A percentile compares a stretch with the other conserved stretches of the same genome.
Evolutionary conservation across 53 echinoderm and acorn worm genomes (phyloP).

Genomic region (Paracentrotus lividus): DNA sequence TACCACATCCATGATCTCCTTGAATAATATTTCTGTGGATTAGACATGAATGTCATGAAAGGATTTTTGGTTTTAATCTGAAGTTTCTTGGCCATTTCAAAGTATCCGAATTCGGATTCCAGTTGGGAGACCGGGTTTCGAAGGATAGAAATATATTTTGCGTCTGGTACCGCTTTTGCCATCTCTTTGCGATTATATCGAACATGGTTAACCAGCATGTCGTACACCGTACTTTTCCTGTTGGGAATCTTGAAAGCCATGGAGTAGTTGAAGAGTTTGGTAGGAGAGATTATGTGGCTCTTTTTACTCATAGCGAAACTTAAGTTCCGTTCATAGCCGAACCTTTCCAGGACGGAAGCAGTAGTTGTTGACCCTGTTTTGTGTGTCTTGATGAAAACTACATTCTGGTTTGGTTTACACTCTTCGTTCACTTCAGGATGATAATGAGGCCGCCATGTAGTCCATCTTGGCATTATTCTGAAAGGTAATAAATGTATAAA

Average conservation of each 20-base stretch:
- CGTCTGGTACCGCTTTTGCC: constrained; percentile 56
- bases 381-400: constrained; percentile 82
- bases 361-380: constrained; percentile 85
- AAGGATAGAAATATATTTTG: constrained; percentile 74
- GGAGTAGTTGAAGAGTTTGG: background rate
- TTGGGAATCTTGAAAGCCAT: constrained; percentile 40
- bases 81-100: constrained; percentile 43
- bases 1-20: constrained; percentile 4
- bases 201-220: constrained; percentile 72
- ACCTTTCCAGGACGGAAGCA: constrained; percentile 78
- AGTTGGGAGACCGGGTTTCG: constrained; percentile 74
- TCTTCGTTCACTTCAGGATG: background rate
- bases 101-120: constrained; percentile 78
- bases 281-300: background rate
- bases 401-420: background rate
- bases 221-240: constrained; percentile 1
- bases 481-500: background rate
- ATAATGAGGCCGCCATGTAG: background rate
- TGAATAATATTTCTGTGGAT: constrained; percentile 37
- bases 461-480: background rate
- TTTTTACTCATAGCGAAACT: constrained; percentile 65
- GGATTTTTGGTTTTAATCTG: constrained; percentile 52
- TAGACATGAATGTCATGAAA: constrained; percentile 61
- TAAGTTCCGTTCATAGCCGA: constrained; percentile 74
- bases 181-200: constrained; percentile 69